These are phyloP conservation scores for Corvus hawaiiensis DNA, from an alignment of 2,113 vertebrate species.

Conservation along the genomic window DNA sequence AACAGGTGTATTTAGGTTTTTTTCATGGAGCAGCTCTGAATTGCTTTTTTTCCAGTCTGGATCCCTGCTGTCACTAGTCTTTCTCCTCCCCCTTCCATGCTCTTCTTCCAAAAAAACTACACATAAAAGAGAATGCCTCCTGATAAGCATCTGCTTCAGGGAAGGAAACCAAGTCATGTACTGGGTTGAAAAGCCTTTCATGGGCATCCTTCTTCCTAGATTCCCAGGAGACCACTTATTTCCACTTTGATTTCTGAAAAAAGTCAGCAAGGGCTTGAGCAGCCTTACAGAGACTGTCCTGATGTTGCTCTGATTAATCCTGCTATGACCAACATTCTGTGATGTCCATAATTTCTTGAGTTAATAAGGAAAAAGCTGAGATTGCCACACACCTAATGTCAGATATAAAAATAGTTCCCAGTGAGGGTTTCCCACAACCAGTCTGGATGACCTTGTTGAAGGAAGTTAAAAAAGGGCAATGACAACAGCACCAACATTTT, in stretches of 20 bases:
- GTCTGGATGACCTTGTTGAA: neutral
- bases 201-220: neutral
- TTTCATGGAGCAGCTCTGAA: neutral
- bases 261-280: neutral
- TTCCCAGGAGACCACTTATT: neutral
- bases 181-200: neutral
- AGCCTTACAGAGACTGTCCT: neutral
- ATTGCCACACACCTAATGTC: neutral
- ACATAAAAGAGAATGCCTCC: neutral
- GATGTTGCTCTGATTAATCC: neutral
- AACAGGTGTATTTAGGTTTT: neutral
- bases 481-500: rapidly evolving
- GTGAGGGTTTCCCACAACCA: neutral
- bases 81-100: neutral
- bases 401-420: neutral
- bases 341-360: neutral
- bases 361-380: neutral
- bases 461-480: neutral
- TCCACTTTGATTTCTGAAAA: neutral
- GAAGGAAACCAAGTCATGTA: neutral
- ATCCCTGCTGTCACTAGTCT: neutral
- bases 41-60: neutral
- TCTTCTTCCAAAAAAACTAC: neutral
- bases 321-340: neutral
- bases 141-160: neutral